Evolutionary conservation across 2,113 vertebrate species (phyloP).

Genomic region (Fregetta grallaria): DNA sequence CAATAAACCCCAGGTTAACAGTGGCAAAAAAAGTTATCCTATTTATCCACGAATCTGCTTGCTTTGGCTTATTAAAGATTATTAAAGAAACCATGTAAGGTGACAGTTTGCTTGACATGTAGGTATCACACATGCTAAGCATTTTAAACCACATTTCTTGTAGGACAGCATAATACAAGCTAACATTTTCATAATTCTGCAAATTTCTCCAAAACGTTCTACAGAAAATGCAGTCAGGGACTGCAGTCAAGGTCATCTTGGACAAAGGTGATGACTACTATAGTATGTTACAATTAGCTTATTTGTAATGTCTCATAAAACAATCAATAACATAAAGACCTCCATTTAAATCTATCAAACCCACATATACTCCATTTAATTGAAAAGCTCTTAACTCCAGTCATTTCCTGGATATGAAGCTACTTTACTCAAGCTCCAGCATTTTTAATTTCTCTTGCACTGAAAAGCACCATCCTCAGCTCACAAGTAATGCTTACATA

Average conservation of each 20-base stretch:
- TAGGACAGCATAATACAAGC: neutral
- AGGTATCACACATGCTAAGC: neutral
- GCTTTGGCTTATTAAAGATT: neutral
- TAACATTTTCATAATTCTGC: neutral
- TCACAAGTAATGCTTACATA: neutral
- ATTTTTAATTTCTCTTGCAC: slow-evolving; percentile 36
- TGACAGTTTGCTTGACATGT: neutral
- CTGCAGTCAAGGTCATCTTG: neutral
- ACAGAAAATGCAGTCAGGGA: neutral
- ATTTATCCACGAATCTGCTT: neutral
- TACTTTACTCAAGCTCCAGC: neutral
- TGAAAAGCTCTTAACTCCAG: slow-evolving; percentile 55
- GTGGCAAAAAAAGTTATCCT: neutral
- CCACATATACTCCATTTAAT: slow-evolving; percentile 8
- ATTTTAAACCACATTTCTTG: neutral
- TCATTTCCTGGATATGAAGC: slow-evolving; percentile 37
- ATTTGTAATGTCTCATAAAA: slow-evolving; percentile 10
- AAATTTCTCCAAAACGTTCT: neutral
- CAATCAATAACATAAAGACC: slow-evolving; percentile 23
- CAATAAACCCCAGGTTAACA: neutral
- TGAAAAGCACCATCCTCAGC: slow-evolving; percentile 24
- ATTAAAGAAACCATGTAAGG: neutral
- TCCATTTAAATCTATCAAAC: slow-evolving; percentile 38
- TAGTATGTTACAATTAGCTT: neutral
- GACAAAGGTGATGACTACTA: neutral